Evolutionary conservation across 2,797 vertebrate species (phyloP), one percentile per base, ranked within the genome.

Genomic region (Leptoclinus maculatus): DNA sequence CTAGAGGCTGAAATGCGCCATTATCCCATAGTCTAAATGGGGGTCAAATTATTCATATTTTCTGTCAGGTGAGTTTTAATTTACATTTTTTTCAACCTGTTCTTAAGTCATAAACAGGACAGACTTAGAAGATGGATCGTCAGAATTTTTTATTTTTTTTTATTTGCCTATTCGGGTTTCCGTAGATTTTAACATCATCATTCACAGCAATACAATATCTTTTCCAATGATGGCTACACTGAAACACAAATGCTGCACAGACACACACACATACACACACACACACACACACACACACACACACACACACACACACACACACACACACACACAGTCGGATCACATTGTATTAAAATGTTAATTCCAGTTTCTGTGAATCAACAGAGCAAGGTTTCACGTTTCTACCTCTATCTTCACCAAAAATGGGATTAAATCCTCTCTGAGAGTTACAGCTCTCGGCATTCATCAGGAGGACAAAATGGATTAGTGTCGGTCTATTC

Each of bases 401-500:
- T 47, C 54, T 21, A 66, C 39, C 41, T 70, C 23, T 34, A 3
- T 32, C 39, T 32, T 27, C 19, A 29, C 13, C 1, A 7, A 39
- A 47, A 78, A 38, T 62, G 16, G 38, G 25, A 63, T 13, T 38
- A 69, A 86, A 72, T 72, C 77, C 66, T 41, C 49, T 54, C 64
- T 70, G 74, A 74, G 32, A 29, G 62, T 77, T 73, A 73, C 74
- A 76, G 68, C 75, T 79, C 21, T 58, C 32, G 3, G 32, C 54
- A 41, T 71, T 72, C 66, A 85, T 56, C 69, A 41, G 71, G n/a
- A 66, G 68, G 36, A 73, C 53, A 77, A 58, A 79, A 53, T 74
- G 86, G 80, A 86, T 87, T 86, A 85, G 38, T 17, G 58, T 74
- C 49, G 0, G 34, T 62, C 45, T 67, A 41, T 71, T 83, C 56